phyloP scores from a whole-genome alignment of 2,113 vertebrate species.

The Cyanistes caeruleus region DNA sequence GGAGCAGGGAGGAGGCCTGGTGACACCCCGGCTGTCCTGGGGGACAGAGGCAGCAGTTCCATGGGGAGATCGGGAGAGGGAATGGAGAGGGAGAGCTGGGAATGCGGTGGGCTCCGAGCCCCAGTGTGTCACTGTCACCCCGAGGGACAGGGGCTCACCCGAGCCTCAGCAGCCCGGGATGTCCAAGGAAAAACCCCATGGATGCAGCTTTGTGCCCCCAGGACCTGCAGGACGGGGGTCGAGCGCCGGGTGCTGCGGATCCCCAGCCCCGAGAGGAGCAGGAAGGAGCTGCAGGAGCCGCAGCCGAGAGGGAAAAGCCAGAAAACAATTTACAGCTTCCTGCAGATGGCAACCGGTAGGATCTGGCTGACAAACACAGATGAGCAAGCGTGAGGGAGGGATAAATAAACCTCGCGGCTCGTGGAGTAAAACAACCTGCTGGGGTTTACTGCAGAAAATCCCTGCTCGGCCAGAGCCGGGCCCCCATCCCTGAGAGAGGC shows the following conservation, averaged over 20 bases:
- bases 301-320: neutral
- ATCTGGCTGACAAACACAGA: neutral
- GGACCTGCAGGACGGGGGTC: neutral
- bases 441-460: neutral
- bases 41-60: neutral
- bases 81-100: neutral
- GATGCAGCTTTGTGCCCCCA: neutral
- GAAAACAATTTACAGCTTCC: slow-evolving; percentile 11
- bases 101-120: neutral
- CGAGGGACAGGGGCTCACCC: fast-evolving
- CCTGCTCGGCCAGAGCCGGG: fast-evolving
- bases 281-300: neutral
- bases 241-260: neutral
- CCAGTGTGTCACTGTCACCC: neutral
- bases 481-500: neutral
- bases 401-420: neutral
- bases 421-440: neutral
- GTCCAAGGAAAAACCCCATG: fast-evolving
- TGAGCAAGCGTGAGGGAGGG: neutral
- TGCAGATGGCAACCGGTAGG: neutral
- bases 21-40: fast-evolving
- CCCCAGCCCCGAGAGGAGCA: fast-evolving
- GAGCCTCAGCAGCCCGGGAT: neutral
- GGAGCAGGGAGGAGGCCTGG: neutral
- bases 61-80: fast-evolving